These are phyloP conservation scores for Cerastis leucographa DNA, from an alignment of 2,888 invertebrate species.

Conservation along the genomic window DNA sequence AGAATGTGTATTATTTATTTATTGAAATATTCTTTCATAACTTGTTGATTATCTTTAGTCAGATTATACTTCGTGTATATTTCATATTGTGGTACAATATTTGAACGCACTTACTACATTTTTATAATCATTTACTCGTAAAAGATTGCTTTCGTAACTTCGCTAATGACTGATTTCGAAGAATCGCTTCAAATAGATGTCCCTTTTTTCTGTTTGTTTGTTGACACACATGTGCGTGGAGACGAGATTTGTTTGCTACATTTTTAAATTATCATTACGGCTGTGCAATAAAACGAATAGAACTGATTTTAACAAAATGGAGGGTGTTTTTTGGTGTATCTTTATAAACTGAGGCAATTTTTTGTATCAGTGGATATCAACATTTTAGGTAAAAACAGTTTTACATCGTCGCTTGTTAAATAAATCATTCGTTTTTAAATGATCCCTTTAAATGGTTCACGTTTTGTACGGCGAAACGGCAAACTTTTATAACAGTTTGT, in stretches of 20 bases:
- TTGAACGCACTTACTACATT: not conserved
- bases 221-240: conserved; percentile 30
- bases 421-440: not conserved
- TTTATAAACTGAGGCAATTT: not conserved
- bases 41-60: not conserved
- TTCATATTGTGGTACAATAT: not conserved
- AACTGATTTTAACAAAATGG: not conserved
- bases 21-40: not conserved
- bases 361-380: not conserved
- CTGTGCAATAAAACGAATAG: not conserved
- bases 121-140: not conserved
- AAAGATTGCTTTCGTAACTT: not conserved
- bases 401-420: not conserved
- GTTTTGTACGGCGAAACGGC: not conserved
- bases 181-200: conserved; percentile 5
- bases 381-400: not conserved
- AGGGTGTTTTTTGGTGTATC: not conserved
- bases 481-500: not conserved
- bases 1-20: not conserved
- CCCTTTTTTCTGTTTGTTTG: conserved; percentile 23
- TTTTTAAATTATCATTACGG: conserved; percentile 29
- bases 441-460: not conserved
- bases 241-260: conserved; percentile 23
- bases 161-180: conserved; percentile 14
- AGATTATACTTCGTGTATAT: not conserved